phyloP scores from a whole-genome alignment of 1,140 invertebrate genomes.

The Druon quercuslanigerum region DNA sequence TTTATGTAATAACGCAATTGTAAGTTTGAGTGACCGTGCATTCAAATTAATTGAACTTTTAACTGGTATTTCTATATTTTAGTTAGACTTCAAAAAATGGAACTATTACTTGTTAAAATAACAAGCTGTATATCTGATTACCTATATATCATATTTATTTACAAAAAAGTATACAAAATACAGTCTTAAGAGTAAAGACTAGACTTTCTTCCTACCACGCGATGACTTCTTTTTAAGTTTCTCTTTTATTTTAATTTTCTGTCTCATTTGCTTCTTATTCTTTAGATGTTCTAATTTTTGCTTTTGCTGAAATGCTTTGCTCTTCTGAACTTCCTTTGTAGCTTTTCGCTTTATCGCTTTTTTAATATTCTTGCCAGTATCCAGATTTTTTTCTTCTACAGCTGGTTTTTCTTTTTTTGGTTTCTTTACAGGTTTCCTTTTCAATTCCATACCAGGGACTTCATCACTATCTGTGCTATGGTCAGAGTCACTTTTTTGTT shows the following conservation, averaged over 20 bases:
- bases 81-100: too few relatives aligned
- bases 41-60: too few relatives aligned
- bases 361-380: conserved; percentile 80
- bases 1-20: too few relatives aligned
- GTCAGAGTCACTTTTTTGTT: conserved; percentile 62
- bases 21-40: too few relatives aligned
- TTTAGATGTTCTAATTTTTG: conserved; percentile 78
- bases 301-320: conserved; percentile 84
- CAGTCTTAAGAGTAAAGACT: not conserved
- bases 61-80: too few relatives aligned
- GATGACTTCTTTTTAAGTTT: conserved; percentile 35
- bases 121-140: too few relatives aligned
- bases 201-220: not conserved
- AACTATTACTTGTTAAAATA: too few relatives aligned
- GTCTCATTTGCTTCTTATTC: conserved; percentile 54
- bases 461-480: conserved; percentile 57
- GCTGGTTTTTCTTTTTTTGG: conserved; percentile 38
- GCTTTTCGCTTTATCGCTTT: conserved; percentile 81
- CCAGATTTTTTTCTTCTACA: conserved; percentile 44
- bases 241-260: conserved; percentile 33
- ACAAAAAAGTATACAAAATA: too few relatives aligned
- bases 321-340: conserved; percentile 82
- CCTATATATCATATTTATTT: too few relatives aligned
- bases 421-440: conserved; percentile 52
- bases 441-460: conserved; percentile 79